A percentile compares a stretch with the other conserved stretches of the same genome.
These are phyloP conservation scores for Ylistrum balloti DNA, from an alignment of 1,140 invertebrate species.

Conservation along the genomic window DNA sequence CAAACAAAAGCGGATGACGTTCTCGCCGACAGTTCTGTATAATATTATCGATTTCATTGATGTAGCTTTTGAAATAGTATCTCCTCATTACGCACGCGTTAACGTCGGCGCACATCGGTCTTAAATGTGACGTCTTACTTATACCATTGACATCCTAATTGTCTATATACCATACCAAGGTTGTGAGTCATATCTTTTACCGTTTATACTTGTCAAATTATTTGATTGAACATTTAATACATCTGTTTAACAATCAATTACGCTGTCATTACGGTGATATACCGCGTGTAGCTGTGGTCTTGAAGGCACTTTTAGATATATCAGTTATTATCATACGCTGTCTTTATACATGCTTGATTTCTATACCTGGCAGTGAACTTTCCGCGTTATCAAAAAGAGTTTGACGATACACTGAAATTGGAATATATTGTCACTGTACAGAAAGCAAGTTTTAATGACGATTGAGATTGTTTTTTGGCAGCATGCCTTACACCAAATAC, in stretches of 20 bases:
- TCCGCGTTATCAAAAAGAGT: too few species aligned
- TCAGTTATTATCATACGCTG: too few species aligned
- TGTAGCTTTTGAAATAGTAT: background rate
- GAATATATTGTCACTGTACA: too few species aligned
- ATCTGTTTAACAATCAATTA: slow-evolving; percentile 23
- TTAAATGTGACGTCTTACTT: slow-evolving; percentile 3
- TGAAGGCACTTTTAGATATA: background rate
- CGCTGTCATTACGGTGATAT: background rate
- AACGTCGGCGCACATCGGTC: background rate
- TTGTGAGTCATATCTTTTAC: slow-evolving; percentile 16
- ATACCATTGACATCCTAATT: background rate
- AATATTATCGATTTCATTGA: background rate
- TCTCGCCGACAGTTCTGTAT: background rate
- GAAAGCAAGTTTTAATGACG: too few species aligned
- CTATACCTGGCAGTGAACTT: too few species aligned
- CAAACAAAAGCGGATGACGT: background rate
- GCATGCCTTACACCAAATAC: too few species aligned
- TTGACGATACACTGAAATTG: too few species aligned
- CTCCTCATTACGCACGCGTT: background rate
- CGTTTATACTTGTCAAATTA: background rate
- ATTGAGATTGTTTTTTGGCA: too few species aligned
- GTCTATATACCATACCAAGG: background rate
- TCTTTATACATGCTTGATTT: too few species aligned
- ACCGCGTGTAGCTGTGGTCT: background rate
- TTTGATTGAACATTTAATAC: slow-evolving; percentile 36